These are phyloP conservation scores for Semicossyphus pulcher DNA, from an alignment of 2,113 vertebrate species.

Conservation along the genomic window DNA sequence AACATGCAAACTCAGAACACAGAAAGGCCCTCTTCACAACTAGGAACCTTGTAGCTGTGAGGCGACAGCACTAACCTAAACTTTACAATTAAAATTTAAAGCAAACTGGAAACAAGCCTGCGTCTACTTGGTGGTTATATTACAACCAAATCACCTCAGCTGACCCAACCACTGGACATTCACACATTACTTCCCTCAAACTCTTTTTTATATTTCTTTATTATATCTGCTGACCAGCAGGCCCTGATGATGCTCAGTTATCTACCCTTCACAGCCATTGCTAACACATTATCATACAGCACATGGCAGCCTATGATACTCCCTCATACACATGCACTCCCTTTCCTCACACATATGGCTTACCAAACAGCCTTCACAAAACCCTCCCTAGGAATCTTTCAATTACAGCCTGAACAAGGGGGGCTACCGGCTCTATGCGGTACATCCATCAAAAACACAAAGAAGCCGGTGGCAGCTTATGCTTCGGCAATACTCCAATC, in stretches of 20 bases:
- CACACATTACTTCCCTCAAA: too few relatives aligned
- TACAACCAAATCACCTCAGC: too few relatives aligned
- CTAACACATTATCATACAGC: conserved; percentile 15
- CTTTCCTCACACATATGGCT: conserved; percentile 1
- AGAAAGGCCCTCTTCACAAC: too few relatives aligned
- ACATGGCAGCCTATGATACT: neutral
- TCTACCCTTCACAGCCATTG: conserved; percentile 17
- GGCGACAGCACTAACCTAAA: too few relatives aligned
- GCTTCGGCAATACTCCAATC: conserved; percentile 1
- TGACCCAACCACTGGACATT: too few relatives aligned
- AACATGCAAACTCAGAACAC: too few relatives aligned
- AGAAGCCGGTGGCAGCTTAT: conserved; percentile 1
- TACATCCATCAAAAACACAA: conserved; percentile 42
- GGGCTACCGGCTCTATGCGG: conserved; percentile 13
- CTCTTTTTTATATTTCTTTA: too few relatives aligned
- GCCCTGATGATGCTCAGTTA: conserved; percentile 37
- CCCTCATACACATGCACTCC: neutral
- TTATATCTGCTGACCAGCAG: conserved; percentile 8
- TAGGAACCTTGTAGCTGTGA: too few relatives aligned
- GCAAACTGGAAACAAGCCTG: too few relatives aligned
- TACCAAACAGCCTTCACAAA: conserved; percentile 23
- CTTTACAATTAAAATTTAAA: too few relatives aligned
- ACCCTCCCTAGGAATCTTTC: conserved; percentile 33
- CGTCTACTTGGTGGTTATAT: too few relatives aligned
- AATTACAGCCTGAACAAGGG: conserved; percentile 47